phyloP scores from a whole-genome alignment of 2,797 vertebrate species.

The Girardinus metallicus region DNA sequence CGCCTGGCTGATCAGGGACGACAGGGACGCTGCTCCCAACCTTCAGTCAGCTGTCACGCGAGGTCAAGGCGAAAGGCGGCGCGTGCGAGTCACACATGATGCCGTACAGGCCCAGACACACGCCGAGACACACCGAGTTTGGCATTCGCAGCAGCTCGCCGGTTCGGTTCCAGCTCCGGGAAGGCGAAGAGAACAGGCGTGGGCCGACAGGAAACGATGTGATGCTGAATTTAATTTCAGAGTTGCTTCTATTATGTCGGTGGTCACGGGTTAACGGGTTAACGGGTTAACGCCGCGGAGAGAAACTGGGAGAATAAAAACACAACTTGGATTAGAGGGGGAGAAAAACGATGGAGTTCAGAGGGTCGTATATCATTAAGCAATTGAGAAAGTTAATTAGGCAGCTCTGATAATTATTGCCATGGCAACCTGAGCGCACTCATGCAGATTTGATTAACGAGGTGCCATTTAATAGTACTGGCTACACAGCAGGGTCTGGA shows the following conservation, averaged over 20 bases:
- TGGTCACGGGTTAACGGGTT: constrained; percentile 69
- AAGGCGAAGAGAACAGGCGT: neutral
- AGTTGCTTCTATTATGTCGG: constrained; percentile 71
- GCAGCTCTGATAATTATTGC: constrained; percentile 87
- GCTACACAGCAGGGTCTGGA: constrained; percentile 45
- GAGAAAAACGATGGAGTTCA: constrained; percentile 77
- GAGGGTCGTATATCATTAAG: constrained; percentile 86
- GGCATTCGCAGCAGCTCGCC: constrained; percentile 15
- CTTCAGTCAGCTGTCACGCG: constrained; percentile 81
- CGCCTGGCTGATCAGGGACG: constrained; percentile 79
- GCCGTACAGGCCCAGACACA: constrained; percentile 45
- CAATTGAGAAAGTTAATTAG: constrained; percentile 87
- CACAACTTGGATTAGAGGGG: constrained; percentile 76
- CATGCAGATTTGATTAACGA: constrained; percentile 86
- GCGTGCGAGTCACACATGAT: constrained; percentile 48
- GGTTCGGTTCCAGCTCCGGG: neutral
- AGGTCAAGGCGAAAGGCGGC: constrained; percentile 64
- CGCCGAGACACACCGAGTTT: constrained; percentile 16
- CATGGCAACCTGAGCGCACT: constrained; percentile 85
- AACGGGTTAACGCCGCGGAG: constrained; percentile 68
- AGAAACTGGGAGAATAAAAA: constrained; percentile 66
- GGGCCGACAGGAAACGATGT: constrained; percentile 51
- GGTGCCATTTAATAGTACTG: constrained; percentile 77
- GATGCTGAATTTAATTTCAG: constrained; percentile 71
- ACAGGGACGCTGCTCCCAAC: constrained; percentile 75